Conservation (phyloP, 2,797 vertebrate genomes). For the Cossypha caffra region DNA sequence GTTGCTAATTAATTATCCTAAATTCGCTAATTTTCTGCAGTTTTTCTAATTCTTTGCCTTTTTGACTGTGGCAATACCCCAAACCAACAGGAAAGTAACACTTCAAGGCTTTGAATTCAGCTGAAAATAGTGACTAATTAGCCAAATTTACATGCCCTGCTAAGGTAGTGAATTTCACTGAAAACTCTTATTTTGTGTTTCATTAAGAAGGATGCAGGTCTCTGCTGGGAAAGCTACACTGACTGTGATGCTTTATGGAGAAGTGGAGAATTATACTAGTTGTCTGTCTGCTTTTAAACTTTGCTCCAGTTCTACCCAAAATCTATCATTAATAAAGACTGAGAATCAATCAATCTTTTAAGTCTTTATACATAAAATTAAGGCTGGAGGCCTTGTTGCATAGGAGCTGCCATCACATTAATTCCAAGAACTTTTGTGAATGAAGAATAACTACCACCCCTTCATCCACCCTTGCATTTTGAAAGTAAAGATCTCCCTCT, state of each 20-base stretch:
- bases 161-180: neutral
- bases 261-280: neutral
- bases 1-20: neutral
- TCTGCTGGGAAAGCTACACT: neutral
- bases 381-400: neutral
- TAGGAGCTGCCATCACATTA: neutral
- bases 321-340: neutral
- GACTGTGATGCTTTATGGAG: neutral
- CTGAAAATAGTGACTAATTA: fast-evolving
- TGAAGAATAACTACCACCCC: neutral
- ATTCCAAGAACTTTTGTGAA: neutral
- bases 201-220: neutral
- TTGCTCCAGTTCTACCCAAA: neutral
- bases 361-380: neutral
- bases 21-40: neutral
- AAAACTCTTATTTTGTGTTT: neutral
- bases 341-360: neutral
- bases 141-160: neutral
- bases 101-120: neutral
- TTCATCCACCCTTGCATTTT: neutral
- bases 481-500: neutral
- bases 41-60: neutral
- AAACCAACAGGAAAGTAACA: neutral
- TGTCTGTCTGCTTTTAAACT: neutral
- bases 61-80: neutral